These are phyloP conservation scores for Apteryx mantelli DNA, from an alignment of 2,113 vertebrate genomes.

Conservation along the genomic window DNA sequence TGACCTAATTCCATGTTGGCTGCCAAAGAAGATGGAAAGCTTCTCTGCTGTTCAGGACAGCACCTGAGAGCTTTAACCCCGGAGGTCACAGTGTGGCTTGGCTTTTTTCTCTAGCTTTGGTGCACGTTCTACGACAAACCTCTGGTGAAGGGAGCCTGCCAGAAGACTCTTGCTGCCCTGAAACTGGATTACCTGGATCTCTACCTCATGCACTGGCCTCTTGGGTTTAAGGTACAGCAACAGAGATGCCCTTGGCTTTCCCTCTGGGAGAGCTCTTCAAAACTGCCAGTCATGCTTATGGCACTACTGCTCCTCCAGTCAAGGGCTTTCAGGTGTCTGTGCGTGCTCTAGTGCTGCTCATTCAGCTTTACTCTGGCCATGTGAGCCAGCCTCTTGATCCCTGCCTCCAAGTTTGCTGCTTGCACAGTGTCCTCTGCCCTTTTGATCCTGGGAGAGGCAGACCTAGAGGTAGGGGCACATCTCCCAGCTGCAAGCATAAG, in stretches of 20 bases:
- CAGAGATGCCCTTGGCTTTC: not conserved
- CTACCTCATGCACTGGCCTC: slow-evolving; percentile 90
- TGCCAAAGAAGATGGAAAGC: not conserved
- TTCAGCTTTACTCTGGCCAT: not conserved
- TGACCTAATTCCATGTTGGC: accelerated
- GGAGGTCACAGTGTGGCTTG: not conserved
- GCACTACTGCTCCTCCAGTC: not conserved
- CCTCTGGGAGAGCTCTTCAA: not conserved
- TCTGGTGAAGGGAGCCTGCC: slow-evolving; percentile 72
- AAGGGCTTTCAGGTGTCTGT: not conserved
- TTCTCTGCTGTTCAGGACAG: not conserved
- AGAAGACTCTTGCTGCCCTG: no score
- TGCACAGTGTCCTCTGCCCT: not conserved
- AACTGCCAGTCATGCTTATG: not conserved
- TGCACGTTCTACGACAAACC: slow-evolving; percentile 84
- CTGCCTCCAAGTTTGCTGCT: not conserved
- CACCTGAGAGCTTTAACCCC: not conserved
- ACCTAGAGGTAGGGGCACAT: not conserved
- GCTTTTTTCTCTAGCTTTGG: slow-evolving; percentile 81
- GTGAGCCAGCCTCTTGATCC: not conserved
- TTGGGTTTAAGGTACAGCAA: slow-evolving; percentile 83
- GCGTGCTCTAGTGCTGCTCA: not conserved
- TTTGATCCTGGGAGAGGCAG: not conserved
- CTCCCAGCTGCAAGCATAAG: not conserved
- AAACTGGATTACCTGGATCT: slow-evolving; percentile 83